These are phyloP conservation scores for Nemurella pictetii DNA, from an alignment of 2,888 invertebrate species.

Conservation along the genomic window DNA sequence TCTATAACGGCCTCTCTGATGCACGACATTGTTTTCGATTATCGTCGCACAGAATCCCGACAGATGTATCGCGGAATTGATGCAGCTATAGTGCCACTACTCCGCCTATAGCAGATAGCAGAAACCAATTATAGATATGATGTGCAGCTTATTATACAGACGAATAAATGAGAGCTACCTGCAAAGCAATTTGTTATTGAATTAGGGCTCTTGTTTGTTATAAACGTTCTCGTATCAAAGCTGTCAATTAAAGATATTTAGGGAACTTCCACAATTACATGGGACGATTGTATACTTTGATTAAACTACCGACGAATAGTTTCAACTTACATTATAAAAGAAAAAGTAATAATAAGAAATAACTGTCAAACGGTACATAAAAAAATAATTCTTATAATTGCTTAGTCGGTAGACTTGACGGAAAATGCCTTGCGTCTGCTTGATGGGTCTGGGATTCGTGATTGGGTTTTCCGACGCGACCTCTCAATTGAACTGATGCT, in stretches of 20 bases:
- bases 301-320: no score
- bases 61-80: neutral
- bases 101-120: neutral
- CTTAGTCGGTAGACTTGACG: no score
- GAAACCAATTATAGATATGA: neutral
- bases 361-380: no score
- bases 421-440: no score
- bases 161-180: neutral
- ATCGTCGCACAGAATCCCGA: neutral
- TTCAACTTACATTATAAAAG: no score
- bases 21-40: neutral
- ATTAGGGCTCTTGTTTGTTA: neutral
- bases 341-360: no score
- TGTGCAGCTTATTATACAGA: neutral
- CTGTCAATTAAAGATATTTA: neutral
- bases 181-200: neutral
- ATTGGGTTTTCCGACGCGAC: slow-evolving; percentile 3
- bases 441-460: no score
- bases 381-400: no score
- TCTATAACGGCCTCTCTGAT: neutral
- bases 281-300: no score
- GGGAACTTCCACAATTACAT: neutral
- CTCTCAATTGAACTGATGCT: neutral
- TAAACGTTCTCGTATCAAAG: neutral
- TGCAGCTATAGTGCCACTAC: neutral